Evolutionary conservation across 2,888 invertebrate species (phyloP).

Genomic region (Brachylomia viminalis): DNA sequence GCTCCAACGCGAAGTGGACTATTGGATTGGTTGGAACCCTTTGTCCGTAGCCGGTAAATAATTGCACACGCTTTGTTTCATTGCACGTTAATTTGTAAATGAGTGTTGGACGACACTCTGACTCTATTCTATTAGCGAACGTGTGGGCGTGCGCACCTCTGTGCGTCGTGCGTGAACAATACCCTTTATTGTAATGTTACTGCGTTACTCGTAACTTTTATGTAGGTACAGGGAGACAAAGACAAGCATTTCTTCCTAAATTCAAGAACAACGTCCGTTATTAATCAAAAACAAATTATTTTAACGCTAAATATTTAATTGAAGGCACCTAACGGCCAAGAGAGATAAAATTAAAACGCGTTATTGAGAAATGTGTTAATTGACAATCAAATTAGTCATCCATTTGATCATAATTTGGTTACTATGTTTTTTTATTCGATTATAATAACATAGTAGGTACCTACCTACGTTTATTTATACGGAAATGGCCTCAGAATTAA

Average conservation of each 20-base stretch:
- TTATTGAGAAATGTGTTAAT: slow-evolving; percentile 6
- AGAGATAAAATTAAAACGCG: neutral
- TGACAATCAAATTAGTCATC: slow-evolving; percentile 17
- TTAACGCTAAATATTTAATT: neutral
- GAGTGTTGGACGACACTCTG: slow-evolving; percentile 69
- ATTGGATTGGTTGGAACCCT: slow-evolving; percentile 76
- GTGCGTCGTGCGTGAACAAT: slow-evolving; percentile 66
- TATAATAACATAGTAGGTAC: neutral
- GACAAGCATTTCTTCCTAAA: slow-evolving; percentile 48
- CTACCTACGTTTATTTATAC: neutral
- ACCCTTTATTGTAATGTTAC: slow-evolving; percentile 69
- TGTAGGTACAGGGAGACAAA: slow-evolving; percentile 51
- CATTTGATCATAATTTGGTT: neutral
- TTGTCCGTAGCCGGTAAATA: slow-evolving; percentile 77
- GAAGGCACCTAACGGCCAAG: neutral
- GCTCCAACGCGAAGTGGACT: slow-evolving; percentile 59
- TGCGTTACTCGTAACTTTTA: slow-evolving; percentile 42
- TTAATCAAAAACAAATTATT: neutral
- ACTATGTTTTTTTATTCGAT: neutral
- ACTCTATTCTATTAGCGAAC: slow-evolving; percentile 48
- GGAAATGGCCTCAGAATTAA: neutral
- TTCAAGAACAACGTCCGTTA: slow-evolving; percentile 14
- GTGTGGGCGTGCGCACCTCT: slow-evolving; percentile 38
- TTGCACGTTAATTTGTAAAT: slow-evolving; percentile 76
- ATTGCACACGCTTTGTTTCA: slow-evolving; percentile 76